Evolutionary conservation across 2,888 invertebrate species (phyloP), one percentile per base, ranked within the genome.

Genomic region (Carterocephalus palaemon): DNA sequence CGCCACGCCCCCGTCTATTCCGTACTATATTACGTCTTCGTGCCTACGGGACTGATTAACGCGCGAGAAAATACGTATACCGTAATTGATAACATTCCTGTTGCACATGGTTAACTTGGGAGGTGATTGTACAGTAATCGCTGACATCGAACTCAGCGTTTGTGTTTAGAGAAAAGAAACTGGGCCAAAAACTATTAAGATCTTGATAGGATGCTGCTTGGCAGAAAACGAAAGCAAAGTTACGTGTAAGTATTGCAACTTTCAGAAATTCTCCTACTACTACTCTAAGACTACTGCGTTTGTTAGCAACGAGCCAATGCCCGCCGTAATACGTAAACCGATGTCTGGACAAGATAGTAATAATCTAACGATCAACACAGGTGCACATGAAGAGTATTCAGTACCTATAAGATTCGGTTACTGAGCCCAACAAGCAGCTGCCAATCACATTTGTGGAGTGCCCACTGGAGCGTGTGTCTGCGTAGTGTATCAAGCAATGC

Each of bases 1-100:
- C 59, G 60, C 80, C 81, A 77, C 82, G 80, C 83, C 83, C 75
- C 70, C 73, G 60, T 65, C 64, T 64, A 64, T 63, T 66, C 66
- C 68, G 60, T 62, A 64, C 45, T 31, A 24, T 45, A 23, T 45
- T 38, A 46, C 46, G 32, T 38, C 38, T 46, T 37, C 28, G 31
- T 31, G 37, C 37, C 37, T 24, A 31, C 31, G 31, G 43, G 43
- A 29, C 20, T 31, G 33, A 34, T 45, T 36, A 45, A 45, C 36
- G 36, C 36, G 28, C 19, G 31, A 37, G 36, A 45, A 45, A 37
- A 37, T 36, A 43, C 36, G 17, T 31, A 24, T 45, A 45, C 43
- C 43, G 43, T 37, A 36, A 45, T 36, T 39, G 22, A 31, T 36
- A 43, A 43, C 42, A 43, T 43, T 36, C 36, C 29, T 28, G 34